Base-by-base conservation (phyloP, 2,113 vertebrate genomes). In the Chloroceryle aenea region DNA sequence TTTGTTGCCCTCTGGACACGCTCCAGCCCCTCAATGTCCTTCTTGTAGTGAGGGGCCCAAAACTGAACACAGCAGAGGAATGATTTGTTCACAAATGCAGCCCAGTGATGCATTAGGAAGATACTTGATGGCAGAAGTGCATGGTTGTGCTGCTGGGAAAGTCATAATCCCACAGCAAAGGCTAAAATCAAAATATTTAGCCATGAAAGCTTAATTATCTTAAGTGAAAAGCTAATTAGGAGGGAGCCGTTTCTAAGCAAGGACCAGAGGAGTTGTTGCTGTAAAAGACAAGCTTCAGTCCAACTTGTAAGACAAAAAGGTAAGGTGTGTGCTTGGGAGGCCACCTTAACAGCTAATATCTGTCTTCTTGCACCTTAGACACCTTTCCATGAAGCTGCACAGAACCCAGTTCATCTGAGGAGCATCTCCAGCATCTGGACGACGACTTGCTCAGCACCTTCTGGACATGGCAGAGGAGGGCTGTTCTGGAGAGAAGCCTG, bases 61-160 rank as follows among this genome's bases (percentile, higher is more conserved):
- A 25, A n/a, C 30, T 34, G 66, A 66, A 68, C 32, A n/a, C 43
- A 68, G 17, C 0, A 32, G 16, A 42, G 30, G 14, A 52, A 22
- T 0, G 5, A 21, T 20, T 55, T 0, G 0, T 50, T 89, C 40
- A 18, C n/a, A 43, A 27, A 40, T 7, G 58, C 53, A 69, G 62
- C 66, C 43, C 3, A 2, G 8, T 4, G 66, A 68, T 0, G 0
- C 3, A 7, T 4, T 8, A 40, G 42, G 64, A 66, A 66, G 27
- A 4, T 22, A 43, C 2, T 36, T 58, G 90, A 29, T 40, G 30
- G 55, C 12, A 56, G n/a, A 77, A 88, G 2, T 9, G 6, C 3
- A 3, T 48, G 34, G 18, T 32, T 47, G 34, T 29, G 10, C 23
- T 75, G 30, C 30, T 87, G 59, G 48, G 21, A 32, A 63, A 63